Evolutionary conservation across 2,888 invertebrate genomes (phyloP).

Genomic region (Strigamia maritima): DNA sequence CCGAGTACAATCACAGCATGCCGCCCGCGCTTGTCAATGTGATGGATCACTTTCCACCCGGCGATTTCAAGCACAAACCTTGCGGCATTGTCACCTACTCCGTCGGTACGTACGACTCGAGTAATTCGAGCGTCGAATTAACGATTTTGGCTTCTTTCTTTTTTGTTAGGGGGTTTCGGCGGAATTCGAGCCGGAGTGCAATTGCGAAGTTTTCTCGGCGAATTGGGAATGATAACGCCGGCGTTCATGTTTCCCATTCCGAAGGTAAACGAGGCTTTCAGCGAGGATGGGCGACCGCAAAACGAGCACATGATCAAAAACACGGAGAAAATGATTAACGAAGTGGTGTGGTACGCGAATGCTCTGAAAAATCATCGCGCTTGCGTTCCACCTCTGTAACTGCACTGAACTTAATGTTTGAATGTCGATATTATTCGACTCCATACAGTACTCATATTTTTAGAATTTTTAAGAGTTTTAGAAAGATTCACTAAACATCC

Average conservation of each 20-base stretch:
- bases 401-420: too few relatives aligned
- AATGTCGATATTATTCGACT: background rate
- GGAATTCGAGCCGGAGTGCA: constrained; percentile 52
- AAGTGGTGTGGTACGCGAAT: constrained; percentile 53
- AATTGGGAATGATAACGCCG: constrained; percentile 52
- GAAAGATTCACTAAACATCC: too few relatives aligned
- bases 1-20: constrained; percentile 53
- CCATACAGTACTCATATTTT: too few relatives aligned
- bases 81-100: constrained; percentile 50
- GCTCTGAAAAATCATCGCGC: constrained; percentile 48
- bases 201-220: constrained; percentile 49
- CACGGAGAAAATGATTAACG: constrained; percentile 48
- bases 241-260: constrained; percentile 51
- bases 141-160: background rate
- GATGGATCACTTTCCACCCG: constrained; percentile 54
- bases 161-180: constrained; percentile 50
- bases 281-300: constrained; percentile 48
- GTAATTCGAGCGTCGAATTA: background rate
- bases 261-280: constrained; percentile 48
- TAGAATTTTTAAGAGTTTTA: too few relatives aligned
- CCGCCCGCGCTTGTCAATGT: constrained; percentile 55
- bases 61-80: constrained; percentile 51
- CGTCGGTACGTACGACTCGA: constrained; percentile 45
- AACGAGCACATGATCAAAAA: constrained; percentile 47
- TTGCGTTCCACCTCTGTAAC: background rate